phyloP scores from a whole-genome alignment of 2,797 vertebrate genomes.

The Ptychadena robeensis region DNA sequence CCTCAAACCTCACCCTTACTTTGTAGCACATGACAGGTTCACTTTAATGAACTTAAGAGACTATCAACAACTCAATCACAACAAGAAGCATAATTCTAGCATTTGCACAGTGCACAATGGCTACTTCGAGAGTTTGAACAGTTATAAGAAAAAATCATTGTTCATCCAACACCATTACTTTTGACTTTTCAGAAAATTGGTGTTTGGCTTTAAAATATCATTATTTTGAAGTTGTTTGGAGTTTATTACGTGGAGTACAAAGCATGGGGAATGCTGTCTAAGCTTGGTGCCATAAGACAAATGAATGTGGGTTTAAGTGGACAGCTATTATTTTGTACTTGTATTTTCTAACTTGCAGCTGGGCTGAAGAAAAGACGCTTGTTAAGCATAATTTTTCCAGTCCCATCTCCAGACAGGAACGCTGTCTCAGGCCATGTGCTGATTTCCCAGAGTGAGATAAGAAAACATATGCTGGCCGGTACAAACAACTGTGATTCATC shows the following conservation, averaged over 20 bases:
- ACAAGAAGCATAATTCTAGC: too few species aligned
- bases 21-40: too few species aligned
- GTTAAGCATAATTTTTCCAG: constrained; percentile 40
- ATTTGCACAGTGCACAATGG: neutral
- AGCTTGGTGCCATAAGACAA: neutral
- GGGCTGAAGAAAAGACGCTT: constrained; percentile 31
- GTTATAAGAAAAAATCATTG: neutral
- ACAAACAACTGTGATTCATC: constrained; percentile 18
- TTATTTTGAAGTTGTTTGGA: neutral
- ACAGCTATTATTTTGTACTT: neutral
- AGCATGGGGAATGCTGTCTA: neutral
- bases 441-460: neutral
- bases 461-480: constrained; percentile 16
- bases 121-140: neutral
- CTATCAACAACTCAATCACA: too few species aligned
- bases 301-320: constrained; percentile 5
- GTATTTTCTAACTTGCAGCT: constrained; percentile 20
- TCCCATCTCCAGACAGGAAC: constrained; percentile 4
- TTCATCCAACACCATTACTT: neutral
- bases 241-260: neutral
- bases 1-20: too few species aligned
- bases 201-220: neutral
- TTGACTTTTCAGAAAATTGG: neutral
- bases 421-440: constrained; percentile 16
- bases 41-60: too few species aligned